Evolutionary conservation across 2,888 invertebrate genomes (phyloP), one percentile per base, ranked within the genome.

Genomic region (Julus scandinavius): DNA sequence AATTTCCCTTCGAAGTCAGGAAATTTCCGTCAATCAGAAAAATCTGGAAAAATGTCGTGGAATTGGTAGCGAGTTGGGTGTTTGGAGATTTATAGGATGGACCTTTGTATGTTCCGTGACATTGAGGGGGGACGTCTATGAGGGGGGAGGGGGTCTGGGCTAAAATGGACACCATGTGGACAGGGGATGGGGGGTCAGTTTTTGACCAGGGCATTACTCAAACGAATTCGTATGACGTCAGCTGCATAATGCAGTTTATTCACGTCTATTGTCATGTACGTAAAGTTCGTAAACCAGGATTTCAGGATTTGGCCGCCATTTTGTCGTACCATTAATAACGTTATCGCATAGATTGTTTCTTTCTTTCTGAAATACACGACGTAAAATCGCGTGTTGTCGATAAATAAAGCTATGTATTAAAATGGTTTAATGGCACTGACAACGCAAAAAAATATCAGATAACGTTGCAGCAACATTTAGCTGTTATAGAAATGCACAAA

Each of bases 361-460:
- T 29, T 29, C 29, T 72, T 72, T 72, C 29, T 20, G 20, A 63
- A 63, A n/a, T 5, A n/a, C 63, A 5, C 63, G 13, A 63, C 9
- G 72, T n/a, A 72, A 72, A 72, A 29, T 72, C 72, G 63, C 4
- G 63, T 17, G 11, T n/a, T 58, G 58, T 58, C 58, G 15, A 58
- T 29, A 29, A 29, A 72, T 72, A 20, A 72, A 72, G 72, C 29
- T 20, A 72, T 29, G 72, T 29, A 72, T 72, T 72, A 72, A 72
- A 72, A 72, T 72, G 72, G 20, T 72, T 72, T 72, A 72, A 72
- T 72, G 72, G 72, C 72, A 29, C 72, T 72, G 72, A 72, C 72
- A 72, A 29, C 72, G 72, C 72, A 72, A 72, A 29, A 29, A 29
- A 72, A 72, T 72, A 72, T 72, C 72, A 72, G 72, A 72, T 72